These are phyloP conservation scores for Erythrolamprus reginae DNA, from an alignment of 2,113 vertebrate species.

Conservation along the genomic window DNA sequence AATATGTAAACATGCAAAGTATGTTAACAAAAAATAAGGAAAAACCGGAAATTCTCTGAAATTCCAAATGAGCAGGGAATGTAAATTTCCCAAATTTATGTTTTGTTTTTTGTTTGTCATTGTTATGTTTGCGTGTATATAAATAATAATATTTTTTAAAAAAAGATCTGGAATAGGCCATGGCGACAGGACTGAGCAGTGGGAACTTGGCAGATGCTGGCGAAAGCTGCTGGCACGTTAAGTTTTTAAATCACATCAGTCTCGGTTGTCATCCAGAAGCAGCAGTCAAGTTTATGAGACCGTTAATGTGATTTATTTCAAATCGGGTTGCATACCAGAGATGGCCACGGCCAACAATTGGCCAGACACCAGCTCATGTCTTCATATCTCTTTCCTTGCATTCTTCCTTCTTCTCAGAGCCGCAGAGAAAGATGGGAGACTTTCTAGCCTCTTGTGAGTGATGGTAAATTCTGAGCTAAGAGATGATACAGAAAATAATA, in stretches of 20 bases:
- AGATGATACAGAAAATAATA: not conserved
- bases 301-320: not conserved
- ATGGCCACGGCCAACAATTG: not conserved
- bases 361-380: not conserved
- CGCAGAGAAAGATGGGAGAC: not conserved
- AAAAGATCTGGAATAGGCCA: not conserved
- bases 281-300: not conserved
- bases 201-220: not conserved
- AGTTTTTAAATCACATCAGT: not conserved
- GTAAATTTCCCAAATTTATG: too few species aligned
- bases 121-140: too few species aligned
- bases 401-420: not conserved
- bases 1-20: too few species aligned
- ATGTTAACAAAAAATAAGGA: too few species aligned
- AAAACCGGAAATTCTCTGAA: too few species aligned
- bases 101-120: too few species aligned
- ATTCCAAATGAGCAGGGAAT: too few species aligned
- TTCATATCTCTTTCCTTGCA: not conserved
- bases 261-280: not conserved
- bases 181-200: not conserved
- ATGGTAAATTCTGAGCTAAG: not conserved
- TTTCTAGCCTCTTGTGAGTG: not conserved
- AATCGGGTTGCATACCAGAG: not conserved
- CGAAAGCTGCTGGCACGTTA: not conserved
- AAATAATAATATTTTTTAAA: too few species aligned